Evolutionary conservation across 2,888 invertebrate genomes (phyloP), one percentile per base, ranked within the genome.

Genomic region (Tyria jacobaeae): DNA sequence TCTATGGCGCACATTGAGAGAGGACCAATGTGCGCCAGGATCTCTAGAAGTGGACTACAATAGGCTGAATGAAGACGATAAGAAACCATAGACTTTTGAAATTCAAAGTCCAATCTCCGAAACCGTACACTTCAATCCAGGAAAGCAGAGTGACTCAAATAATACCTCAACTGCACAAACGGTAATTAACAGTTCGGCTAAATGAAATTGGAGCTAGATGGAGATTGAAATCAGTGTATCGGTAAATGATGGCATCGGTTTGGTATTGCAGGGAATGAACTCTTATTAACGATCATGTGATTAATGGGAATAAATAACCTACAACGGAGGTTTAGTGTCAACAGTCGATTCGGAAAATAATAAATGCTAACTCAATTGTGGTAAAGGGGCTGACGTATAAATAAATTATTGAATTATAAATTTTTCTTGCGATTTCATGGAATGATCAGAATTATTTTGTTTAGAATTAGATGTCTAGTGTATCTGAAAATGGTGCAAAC

Each of bases 261-360:
- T 68, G 64, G 60, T 59, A 65, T 47, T 52, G 51, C n/a, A 63
- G 7, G 52, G 66, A 71, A 82, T 83, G 81, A 79, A 80, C 73
- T 75, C 75, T 80, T 83, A 83, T 81, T 84, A 77, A 71, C 73
- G 77, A 78, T 37, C 68, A 67, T 57, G 57, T 85, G 84, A 86
- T 86, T 83, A 81, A 86, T 85, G 76, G 68, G 67, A 62, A 79
- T 75, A 79, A 78, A 79, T 75, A 70, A 71, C 63, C 76, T 68
- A 70, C 25, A 31, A 48, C 34, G n/a, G 34, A 48, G 24, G 12
- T 10, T 4, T 41, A 48, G 41, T 55, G 35, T 47, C 48, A 48
- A 55, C 54, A 50, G 37, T 39, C 70, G 68, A 68, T 58, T 62
- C 27, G 5, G 5, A 14, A 12, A 34, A 39, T 53, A 41, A 24